These are phyloP conservation scores for Poeciliopsis gracilis DNA, from an alignment of 2,797 vertebrate species.

Conservation along the genomic window DNA sequence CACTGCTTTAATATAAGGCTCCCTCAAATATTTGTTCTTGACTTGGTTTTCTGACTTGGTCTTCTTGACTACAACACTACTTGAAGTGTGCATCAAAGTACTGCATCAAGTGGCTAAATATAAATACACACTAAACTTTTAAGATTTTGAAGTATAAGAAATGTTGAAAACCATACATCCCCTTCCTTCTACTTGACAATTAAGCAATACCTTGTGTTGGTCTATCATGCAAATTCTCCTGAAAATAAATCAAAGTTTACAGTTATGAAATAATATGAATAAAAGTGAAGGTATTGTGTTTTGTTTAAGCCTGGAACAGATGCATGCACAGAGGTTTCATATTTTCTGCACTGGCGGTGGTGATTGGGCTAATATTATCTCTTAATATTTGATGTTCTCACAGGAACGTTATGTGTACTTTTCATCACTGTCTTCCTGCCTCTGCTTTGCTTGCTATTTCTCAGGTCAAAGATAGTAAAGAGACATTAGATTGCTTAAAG, in stretches of 20 bases:
- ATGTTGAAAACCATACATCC: neutral
- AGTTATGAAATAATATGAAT: neutral
- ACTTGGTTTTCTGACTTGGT: neutral
- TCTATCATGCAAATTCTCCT: neutral
- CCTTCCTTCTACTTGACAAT: neutral
- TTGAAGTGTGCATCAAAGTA: neutral
- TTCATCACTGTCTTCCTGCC: slow-evolving; percentile 43
- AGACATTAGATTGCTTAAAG: slow-evolving; percentile 65
- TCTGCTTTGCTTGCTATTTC: slow-evolving; percentile 30
- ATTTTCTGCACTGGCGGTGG: slow-evolving; percentile 73
- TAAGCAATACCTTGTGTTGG: neutral
- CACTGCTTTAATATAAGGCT: neutral
- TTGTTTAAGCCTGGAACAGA: slow-evolving; percentile 48
- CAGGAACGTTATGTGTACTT: slow-evolving; percentile 64
- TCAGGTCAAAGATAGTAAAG: slow-evolving; percentile 49
- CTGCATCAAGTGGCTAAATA: neutral
- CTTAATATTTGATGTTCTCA: slow-evolving; percentile 94
- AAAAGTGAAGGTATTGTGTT: slow-evolving; percentile 12
- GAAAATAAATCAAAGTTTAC: neutral
- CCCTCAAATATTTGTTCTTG: neutral
- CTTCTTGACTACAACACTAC: neutral
- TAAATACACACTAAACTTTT: neutral
- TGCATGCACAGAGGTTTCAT: slow-evolving; percentile 37
- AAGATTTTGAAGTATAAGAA: neutral
- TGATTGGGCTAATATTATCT: slow-evolving; percentile 92